Evolutionary conservation across 2,888 invertebrate genomes (phyloP), one percentile per base, ranked within the genome.

Genomic region (Harpagoxenus sublaevis): DNA sequence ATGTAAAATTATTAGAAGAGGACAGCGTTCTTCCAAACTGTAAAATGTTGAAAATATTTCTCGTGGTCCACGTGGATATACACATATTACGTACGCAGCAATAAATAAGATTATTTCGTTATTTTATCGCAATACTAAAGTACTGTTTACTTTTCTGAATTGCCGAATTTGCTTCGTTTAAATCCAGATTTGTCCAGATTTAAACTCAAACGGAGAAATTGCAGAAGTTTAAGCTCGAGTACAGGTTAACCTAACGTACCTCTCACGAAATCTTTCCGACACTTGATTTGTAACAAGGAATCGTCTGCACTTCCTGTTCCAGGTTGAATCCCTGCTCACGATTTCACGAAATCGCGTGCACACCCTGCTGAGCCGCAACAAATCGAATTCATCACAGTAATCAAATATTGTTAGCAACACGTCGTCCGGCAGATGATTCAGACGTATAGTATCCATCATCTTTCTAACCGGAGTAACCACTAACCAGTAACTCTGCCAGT

Each of bases 331-430:
- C 55, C 94, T 92, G 18, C 94, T 94, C 68, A 96, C 95, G 23
- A 96, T 93, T 23, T 94, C 91, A 63, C 95, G 91, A 84, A 97
- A 96, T 79, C 95, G 92, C 82, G 90, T 93, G 89, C 96, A 96
- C 1, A 96, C 95, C 84, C 95, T 93, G 86, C 95, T 95, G 53
- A 96, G 94, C 78, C 95, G 95, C 28, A 95, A 94, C 68, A 96
- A 93, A 89, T 96, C 96, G 70, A 92, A 91, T 60, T 96, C 95
- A 87, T 95, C 94, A 88, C 96, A 96, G 89, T 95, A 96, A 89
- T 95, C 94, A 87, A 96, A 96, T 88, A 96, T 96, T 85, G 95
- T 92, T 60, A 96, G 89, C 18, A 97, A 92, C 88, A 96, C 92
- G 88, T 96, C 96, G 51, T 94, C 93, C 53, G 96, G 96, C 83